Evolutionary conservation across 53 echinoderm and acorn worm genomes (phyloP), one percentile per base, ranked within the genome.

Genomic region (Stichopus horrens): DNA sequence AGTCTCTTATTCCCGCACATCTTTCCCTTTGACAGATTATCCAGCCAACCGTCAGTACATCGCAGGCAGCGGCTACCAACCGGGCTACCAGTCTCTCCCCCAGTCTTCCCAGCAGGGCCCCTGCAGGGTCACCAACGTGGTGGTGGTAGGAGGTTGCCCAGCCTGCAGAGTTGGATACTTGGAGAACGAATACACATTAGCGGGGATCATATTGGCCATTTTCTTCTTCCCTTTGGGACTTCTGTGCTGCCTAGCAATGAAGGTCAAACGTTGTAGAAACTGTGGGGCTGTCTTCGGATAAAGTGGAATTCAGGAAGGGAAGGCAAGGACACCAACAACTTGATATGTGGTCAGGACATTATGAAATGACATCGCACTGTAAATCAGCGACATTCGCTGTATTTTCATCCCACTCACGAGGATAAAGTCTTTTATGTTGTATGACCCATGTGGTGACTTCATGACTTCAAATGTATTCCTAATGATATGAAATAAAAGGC

Each of bases 151-250:
- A 11, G 91, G 91, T 5, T 91, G 91, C 68, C 91, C 91, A 56
- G 91, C 91, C 52, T 91, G 91, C 80, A 63, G 91, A 71, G 91
- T 91, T 4, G 91, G 91, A 23, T 75, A 78, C n/a, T 71, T 91
- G 20, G 91, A 91, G 80, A 88, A 91, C 5, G 73, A 88, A 11
- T 91, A 77, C 80, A 91, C 91, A 5, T 20, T 86, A 51, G 86
- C 86, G 16, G 91, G 91, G 52, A 11, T 85, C 8, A 56, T 83
- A 58, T 76, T 86, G 58, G 90, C 90, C 4, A 86, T 90, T 11
- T 76, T 90, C 8, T 86, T 90, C 54, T 90, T 90, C 67, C 90
- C 90, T 2, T 53, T 90, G 56, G 90, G 90, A 52, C 56, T 90
- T 19, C 66, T 90, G 16, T 90, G 90, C 75, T 90, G 90, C 52